Evolutionary conservation across 1,140 invertebrate species (phyloP), one percentile per base, ranked within the genome.

Genomic region (Drosophila repletoides): DNA sequence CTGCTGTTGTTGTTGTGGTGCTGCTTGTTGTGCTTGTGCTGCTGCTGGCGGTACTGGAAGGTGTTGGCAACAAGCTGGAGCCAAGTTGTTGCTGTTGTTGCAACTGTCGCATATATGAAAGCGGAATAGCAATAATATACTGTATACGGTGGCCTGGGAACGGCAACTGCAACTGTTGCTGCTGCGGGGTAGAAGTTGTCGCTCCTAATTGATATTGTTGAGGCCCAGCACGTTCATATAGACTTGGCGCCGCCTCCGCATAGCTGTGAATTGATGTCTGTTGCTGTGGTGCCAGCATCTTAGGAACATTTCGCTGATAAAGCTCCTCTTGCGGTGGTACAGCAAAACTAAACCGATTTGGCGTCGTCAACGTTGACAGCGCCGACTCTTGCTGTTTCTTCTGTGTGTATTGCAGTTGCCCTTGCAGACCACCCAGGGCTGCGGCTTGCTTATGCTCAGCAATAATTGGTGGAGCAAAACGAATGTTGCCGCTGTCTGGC

Each of bases 101-200:
- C 40, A 89, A 9, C 41, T 89, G 81, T 0, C 87, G 70, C 72
- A 89, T 80, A 43, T 89, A 88, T 0, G 87, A 83, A 6, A 89
- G 45, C 0, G 88, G 88, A 36, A 89, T 89, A 51, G 88, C 88
- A n/a, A 89, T 89, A 9, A 89, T 88, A 28, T 89, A 89, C 31
- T 89, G 87, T 1, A 88, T 29, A 10, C 79, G 87, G 4, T 87
- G 81, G 10, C 46, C 45, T 0, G 40, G 40, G 26, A 51, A 5
- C 15, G 41, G 51, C 10, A 29, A 5, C n/a, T 60, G 67, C 9
- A 60, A 33, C 31, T 75, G 76, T 21, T 68, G 69, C 17, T 53
- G 61, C 15, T 58, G 51, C 22, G 65, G 67, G 26, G 72, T 12
- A 43, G 56, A 0, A 21, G 51, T 33, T 24, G 45, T 29, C 38